These are phyloP conservation scores for Notechis scutatus DNA, from an alignment of 2,113 vertebrate species.

Conservation along the genomic window DNA sequence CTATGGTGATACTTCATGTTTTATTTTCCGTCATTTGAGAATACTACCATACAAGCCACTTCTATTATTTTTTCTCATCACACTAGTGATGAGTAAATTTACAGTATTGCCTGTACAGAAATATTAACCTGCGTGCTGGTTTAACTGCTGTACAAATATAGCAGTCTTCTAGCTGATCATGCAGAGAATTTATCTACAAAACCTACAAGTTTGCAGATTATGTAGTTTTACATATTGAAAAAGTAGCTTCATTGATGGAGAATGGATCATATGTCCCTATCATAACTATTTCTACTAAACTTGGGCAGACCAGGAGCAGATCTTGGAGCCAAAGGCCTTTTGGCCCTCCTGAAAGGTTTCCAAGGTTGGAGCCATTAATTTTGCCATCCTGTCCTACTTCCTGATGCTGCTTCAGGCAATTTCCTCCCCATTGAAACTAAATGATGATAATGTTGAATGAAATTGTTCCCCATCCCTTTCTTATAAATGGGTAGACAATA, in stretches of 20 bases:
- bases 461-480: background rate
- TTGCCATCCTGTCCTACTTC: background rate
- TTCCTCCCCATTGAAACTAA: background rate
- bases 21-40: background rate
- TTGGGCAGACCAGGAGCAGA: background rate
- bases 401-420: background rate
- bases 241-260: background rate
- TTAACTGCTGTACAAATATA: background rate
- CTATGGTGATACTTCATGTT: background rate
- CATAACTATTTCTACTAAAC: background rate
- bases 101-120: background rate
- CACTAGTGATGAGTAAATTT: background rate
- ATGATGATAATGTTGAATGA: background rate
- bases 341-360: background rate
- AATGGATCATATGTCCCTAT: background rate
- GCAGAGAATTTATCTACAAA: background rate
- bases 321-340: background rate
- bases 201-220: background rate
- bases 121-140: background rate
- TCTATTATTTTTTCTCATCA: background rate
- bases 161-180: background rate
- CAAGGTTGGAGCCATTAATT: background rate
- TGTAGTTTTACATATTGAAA: background rate
- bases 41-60: background rate
- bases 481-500: background rate